Percentiles rank a stretch among this genome's conserved stretches.
Evolutionary conservation across 2,797 vertebrate genomes (phyloP).

Genomic region (Cryptoprocta ferox): DNA sequence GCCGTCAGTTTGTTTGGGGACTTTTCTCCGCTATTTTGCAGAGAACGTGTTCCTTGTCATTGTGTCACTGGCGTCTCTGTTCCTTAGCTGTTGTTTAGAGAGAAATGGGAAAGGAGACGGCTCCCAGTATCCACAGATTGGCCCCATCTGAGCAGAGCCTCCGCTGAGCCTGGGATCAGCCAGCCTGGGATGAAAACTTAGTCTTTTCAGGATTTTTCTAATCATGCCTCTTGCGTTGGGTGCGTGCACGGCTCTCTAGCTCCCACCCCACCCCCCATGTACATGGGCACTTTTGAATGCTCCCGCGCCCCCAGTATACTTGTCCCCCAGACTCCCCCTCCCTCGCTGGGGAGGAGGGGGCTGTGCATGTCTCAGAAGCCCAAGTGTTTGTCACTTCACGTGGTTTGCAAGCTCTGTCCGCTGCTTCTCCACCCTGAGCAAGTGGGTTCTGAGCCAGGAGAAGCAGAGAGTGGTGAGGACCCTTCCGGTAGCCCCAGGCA

Average conservation of each 20-base stretch:
- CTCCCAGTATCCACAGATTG: background rate
- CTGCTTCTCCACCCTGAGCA: background rate
- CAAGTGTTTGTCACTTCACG: rapidly evolving
- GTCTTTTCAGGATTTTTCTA: background rate
- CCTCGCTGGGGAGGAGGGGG: background rate
- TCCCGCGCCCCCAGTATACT: background rate
- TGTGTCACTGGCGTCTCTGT: background rate
- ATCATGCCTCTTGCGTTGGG: background rate
- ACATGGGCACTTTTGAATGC: background rate
- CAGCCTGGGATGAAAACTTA: background rate
- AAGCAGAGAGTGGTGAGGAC: background rate
- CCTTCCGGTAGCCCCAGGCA: no score
- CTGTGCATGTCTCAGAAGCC: rapidly evolving
- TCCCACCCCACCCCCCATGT: background rate
- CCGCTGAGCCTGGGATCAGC: background rate
- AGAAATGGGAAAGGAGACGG: no score
- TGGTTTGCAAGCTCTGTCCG: background rate
- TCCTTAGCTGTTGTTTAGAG: background rate
- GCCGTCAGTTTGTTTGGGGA: background rate
- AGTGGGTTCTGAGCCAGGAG: background rate
- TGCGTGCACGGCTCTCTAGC: rapidly evolving
- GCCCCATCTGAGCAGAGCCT: no score
- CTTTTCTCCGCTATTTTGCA: background rate
- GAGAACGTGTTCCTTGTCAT: background rate
- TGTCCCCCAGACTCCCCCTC: background rate